These are phyloP conservation scores for Siderastrea radians DNA, from an alignment of 92 coral and sea anemone genomes.

Conservation along the genomic window DNA sequence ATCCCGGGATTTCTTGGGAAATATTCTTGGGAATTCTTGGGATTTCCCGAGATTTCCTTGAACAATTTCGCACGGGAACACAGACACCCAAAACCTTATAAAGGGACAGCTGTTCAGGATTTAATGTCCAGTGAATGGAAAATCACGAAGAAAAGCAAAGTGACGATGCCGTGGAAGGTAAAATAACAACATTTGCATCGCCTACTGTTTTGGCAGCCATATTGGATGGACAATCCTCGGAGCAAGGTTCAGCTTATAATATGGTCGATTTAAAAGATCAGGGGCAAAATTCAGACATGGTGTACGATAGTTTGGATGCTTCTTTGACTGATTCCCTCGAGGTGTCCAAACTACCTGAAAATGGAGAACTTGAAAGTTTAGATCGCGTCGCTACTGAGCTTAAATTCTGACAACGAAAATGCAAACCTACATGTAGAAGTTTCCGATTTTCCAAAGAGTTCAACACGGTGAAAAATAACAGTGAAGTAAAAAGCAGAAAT, in stretches of 20 bases:
- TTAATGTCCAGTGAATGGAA: slow-evolving; percentile 25
- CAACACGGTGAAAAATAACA: slow-evolving; percentile 9
- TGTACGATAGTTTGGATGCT: slow-evolving; percentile 14
- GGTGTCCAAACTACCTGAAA: slow-evolving; percentile 21
- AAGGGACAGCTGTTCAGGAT: background rate
- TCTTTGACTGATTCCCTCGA: slow-evolving; percentile 71
- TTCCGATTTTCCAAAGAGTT: slow-evolving; percentile 25
- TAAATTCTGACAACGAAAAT: background rate
- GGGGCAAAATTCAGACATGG: slow-evolving; percentile 7
- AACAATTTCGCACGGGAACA: no score
- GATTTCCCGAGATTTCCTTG: no score
- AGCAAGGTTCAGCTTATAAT: background rate
- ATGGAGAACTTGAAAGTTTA: background rate
- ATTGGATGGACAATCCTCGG: slow-evolving; percentile 54
- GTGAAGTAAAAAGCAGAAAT: background rate
- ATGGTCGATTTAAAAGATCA: slow-evolving; percentile 16
- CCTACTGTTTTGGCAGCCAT: slow-evolving; percentile 83
- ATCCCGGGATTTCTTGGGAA: no score
- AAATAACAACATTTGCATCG: slow-evolving; percentile 68
- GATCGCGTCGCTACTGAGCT: background rate
- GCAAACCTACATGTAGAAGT: background rate
- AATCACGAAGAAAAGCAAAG: background rate
- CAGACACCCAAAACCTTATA: background rate
- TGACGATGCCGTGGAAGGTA: slow-evolving; percentile 11
- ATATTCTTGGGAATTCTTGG: no score